Evolutionary conservation across 2,888 invertebrate species (phyloP).

Genomic region (Drosophila paramelanica): DNA sequence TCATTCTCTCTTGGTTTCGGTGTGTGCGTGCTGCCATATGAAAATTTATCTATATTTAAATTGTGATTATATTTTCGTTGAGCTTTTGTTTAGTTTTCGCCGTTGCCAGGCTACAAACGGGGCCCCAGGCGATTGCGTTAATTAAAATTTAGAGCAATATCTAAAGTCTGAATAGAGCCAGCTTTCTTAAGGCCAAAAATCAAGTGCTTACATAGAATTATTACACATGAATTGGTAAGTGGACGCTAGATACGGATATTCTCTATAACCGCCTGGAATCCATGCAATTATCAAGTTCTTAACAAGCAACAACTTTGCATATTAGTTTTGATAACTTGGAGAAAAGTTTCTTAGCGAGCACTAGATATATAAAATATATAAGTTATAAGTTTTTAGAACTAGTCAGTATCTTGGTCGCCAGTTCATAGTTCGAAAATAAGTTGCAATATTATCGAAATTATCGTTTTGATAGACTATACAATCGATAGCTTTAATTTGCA

Average conservation of each 20-base stretch:
- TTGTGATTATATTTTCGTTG: constrained; percentile 49
- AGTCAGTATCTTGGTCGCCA: too few species aligned
- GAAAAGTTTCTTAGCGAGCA: background rate
- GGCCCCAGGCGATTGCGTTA: constrained; percentile 59
- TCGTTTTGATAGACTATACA: too few species aligned
- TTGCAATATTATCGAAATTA: too few species aligned
- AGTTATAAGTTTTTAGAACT: too few species aligned
- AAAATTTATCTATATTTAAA: constrained; percentile 61
- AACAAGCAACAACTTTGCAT: background rate
- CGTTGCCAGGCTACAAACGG: constrained; percentile 62
- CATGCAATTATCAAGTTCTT: background rate
- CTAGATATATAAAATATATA: too few species aligned
- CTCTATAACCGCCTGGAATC: background rate
- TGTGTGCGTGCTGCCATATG: constrained; percentile 42
- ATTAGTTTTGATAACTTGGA: background rate
- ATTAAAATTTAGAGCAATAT: constrained; percentile 57
- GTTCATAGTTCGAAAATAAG: too few species aligned
- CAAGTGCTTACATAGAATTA: background rate
- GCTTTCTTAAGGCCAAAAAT: constrained; percentile 10
- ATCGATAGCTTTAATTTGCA: too few species aligned
- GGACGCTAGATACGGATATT: background rate
- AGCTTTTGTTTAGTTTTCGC: constrained; percentile 43
- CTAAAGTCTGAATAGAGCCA: constrained; percentile 3
- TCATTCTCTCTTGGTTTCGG: background rate
- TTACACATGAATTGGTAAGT: constrained; percentile 7